Base-by-base conservation (phyloP, 2,888 invertebrate genomes). In the Boloria euphrosyne region DNA sequence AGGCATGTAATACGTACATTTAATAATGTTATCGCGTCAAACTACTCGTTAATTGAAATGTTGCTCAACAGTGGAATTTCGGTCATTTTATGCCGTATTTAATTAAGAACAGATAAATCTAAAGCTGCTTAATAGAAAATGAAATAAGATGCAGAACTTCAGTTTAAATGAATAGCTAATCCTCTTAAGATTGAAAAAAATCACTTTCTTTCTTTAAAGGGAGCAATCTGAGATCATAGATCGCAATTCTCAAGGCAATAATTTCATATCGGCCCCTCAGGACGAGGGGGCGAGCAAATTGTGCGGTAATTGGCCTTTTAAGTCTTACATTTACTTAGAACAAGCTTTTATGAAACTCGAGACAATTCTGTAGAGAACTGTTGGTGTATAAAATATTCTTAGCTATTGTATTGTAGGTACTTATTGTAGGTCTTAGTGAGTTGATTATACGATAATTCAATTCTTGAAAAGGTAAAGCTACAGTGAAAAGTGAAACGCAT, bases 301-400 rank as follows among this genome's bases (percentile, higher is more conserved):
- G 89, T 84, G 68, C 73, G 77, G 79, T 90, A 91, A 91, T 91
- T 91, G 90, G 79, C 89, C 91, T 90, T 90, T 91, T 89, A 91
- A 87, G 86, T 75, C 78, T 78, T 81, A 77, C 82, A 80, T 80
- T 81, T 80, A 77, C 83, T 83, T 80, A 77, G 80, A 81, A 80
- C 81, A 78, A 74, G 82, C 84, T 85, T 85, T 85, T 82, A 85
- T 79, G 77, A 79, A 80, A 77, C 75, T 77, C 77, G 73, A 80
- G 79, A 79, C 78, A 78, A 77, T 80, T 73, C 70, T 61, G 44
- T 51, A 55, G 59, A 55, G 60, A 53, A 61, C 55, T 61, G 57
- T 44, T 6, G 52, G 43, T 47, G 16, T 52, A 47, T 58, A 61
- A 16, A 14, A 31, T 17, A 31, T 6, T 59, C 14, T 49, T 18